Evolutionary conservation across 2,797 vertebrate species (phyloP), one percentile per base, ranked within the genome.

Genomic region (Gymnothorax reevesii): DNA sequence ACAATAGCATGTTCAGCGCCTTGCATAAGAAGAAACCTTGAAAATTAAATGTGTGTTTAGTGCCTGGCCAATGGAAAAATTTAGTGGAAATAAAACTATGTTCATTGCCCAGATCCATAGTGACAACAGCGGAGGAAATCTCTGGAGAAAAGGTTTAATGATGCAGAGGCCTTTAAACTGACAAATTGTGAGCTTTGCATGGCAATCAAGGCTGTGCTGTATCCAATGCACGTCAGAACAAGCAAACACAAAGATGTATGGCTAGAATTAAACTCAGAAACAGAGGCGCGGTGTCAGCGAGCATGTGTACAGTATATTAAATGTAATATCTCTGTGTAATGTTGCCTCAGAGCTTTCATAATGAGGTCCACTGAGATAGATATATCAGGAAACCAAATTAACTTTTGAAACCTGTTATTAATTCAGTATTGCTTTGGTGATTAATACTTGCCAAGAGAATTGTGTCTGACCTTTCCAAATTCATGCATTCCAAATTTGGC

Each of bases 281-380:
- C 79, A 79, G 62, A 33, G 49, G n/a, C 66, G 69, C 85, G 73
- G 62, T 77, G 88, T 85, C 85, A 79, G 71, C 66, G 57, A 55
- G 82, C 84, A 85, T 73, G 87, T 85, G 69, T 62, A 66, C 49
- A 71, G 62, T 87, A 54, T 87, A 87, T 87, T 87, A 86, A 79
- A 33, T 86, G 83, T 86, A 87, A 88, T 90, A 88, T 90, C 85
- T 88, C n/a, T 86, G 87, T 84, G 49, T 83, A 88, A 89, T 86
- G 86, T 87, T 80, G 83, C 87, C 86, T 89, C 57, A n/a, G 87
- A 62, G 85, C 73, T 85, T 84, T 85, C 80, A 42, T 77, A 66
- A 88, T 86, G 88, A 88, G 84, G 86, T 89, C 89, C 88, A 88
- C 82, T 27, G 87, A 89, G 86, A 86, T 62, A 25, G 57, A 69